Evolutionary conservation across 1,140 invertebrate species (phyloP).

Genomic region (Pantala flavescens): DNA sequence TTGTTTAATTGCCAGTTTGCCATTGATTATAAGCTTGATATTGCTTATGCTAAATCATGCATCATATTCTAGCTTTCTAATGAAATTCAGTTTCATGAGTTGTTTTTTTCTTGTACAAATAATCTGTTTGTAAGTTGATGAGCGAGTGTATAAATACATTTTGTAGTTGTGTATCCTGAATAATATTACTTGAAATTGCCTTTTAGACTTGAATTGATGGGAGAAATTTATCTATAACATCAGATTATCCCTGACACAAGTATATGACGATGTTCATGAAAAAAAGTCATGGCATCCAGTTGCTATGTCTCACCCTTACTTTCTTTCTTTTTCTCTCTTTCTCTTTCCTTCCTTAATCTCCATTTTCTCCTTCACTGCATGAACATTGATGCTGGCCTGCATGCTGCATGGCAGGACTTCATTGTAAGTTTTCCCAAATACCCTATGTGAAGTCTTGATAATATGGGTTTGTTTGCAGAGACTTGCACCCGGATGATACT

Average conservation of each 20-base stretch:
- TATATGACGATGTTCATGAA: not conserved
- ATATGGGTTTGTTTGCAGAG: slow-evolving; percentile 1
- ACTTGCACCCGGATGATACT: not conserved
- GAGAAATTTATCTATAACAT: not conserved
- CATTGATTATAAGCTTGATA: too few relatives aligned
- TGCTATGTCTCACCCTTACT: not conserved
- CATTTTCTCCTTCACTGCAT: slow-evolving; percentile 18
- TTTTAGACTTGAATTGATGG: not conserved
- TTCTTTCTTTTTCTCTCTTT: slow-evolving; percentile 6
- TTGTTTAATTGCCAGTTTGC: too few relatives aligned
- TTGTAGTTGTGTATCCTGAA: too few relatives aligned
- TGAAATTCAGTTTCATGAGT: too few relatives aligned
- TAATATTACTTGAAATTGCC: too few relatives aligned
- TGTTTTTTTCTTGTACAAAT: too few relatives aligned
- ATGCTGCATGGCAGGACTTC: slow-evolving; percentile 21
- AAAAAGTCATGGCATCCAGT: not conserved
- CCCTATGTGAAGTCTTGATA: slow-evolving; percentile 1
- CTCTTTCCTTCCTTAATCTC: not conserved
- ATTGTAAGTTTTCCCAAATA: slow-evolving; percentile 20
- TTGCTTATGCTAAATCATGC: too few relatives aligned
- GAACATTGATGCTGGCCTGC: slow-evolving; percentile 19
- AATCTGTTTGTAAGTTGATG: too few relatives aligned
- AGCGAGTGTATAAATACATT: too few relatives aligned
- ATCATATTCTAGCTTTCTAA: too few relatives aligned
- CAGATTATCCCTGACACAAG: not conserved